phyloP scores from a whole-genome alignment of 2,113 vertebrate species.

The Clarias magur region DNA sequence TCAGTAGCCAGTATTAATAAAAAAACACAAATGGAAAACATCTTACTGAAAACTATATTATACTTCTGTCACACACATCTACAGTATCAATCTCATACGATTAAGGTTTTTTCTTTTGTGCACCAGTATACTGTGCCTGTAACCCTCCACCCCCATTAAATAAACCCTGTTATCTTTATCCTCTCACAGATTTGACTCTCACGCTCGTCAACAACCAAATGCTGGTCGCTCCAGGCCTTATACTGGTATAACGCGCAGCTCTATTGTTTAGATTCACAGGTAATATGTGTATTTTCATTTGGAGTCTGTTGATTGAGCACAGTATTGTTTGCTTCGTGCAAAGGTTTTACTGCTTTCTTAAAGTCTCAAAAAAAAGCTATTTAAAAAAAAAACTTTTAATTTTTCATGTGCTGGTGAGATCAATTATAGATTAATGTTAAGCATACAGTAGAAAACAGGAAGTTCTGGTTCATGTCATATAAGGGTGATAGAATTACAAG shows the following conservation, averaged over 20 bases:
- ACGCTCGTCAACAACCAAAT: conserved; percentile 23
- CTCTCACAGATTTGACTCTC: conserved; percentile 21
- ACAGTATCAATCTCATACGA: not conserved
- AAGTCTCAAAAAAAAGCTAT: conserved; percentile 14
- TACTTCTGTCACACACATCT: not conserved
- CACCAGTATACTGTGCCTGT: not conserved
- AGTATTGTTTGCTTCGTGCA: not conserved
- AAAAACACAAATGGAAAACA: not conserved
- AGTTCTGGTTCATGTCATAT: conserved; percentile 1
- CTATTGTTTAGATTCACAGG: conserved; percentile 23
- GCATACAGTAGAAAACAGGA: conserved; percentile 48
- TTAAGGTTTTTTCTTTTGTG: not conserved
- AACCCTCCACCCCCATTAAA: conserved; percentile 40
- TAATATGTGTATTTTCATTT: not conserved
- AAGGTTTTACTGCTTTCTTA: not conserved
- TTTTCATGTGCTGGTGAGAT: conserved; percentile 61
- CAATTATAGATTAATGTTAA: conserved; percentile 64
- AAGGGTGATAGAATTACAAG: conserved; percentile 44
- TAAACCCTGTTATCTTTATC: not conserved
- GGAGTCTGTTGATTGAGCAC: not conserved
- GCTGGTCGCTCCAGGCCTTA: conserved; percentile 3
- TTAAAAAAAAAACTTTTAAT: conserved; percentile 50
- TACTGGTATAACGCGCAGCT: not conserved
- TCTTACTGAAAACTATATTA: not conserved
- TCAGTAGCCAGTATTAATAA: not conserved